phyloP scores from a whole-genome alignment of 2,888 invertebrate genomes.

The Zygogramma bicolorata region DNA sequence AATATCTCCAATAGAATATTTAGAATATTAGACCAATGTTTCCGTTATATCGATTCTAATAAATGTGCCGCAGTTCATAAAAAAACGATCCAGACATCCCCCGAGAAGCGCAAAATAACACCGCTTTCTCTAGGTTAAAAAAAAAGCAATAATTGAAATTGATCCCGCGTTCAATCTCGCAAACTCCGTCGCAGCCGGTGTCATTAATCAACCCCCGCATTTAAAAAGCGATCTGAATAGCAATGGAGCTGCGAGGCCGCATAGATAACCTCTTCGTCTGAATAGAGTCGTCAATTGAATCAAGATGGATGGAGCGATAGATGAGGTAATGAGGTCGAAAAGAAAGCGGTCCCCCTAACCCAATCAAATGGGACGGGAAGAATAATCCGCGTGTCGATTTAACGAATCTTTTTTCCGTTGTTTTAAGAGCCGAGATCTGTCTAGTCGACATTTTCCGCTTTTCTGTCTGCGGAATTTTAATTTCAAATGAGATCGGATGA shows the following conservation, averaged over 20 bases:
- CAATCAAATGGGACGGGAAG: constrained; percentile 55
- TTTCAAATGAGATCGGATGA: too few relatives aligned
- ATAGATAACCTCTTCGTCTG: not conserved
- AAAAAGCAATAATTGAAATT: too few relatives aligned
- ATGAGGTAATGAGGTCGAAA: constrained; percentile 26
- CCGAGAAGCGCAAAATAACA: too few relatives aligned
- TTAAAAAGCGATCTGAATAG: constrained; percentile 2
- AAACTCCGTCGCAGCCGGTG: too few relatives aligned
- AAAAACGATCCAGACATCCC: too few relatives aligned
- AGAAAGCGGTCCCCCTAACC: constrained; percentile 46
- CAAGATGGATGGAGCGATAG: constrained; percentile 35
- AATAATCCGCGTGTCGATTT: constrained; percentile 58
- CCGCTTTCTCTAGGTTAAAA: too few relatives aligned
- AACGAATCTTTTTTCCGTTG: constrained; percentile 58
- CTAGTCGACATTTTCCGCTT: constrained; percentile 32
- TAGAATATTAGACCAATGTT: too few relatives aligned
- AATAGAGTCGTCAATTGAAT: constrained; percentile 30
- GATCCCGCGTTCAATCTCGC: too few relatives aligned
- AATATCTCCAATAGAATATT: too few relatives aligned
- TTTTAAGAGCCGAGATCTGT: constrained; percentile 41
- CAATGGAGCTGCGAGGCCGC: not conserved
- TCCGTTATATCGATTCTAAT: too few relatives aligned
- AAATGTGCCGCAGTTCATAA: too few relatives aligned
- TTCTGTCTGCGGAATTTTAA: constrained; percentile 31
- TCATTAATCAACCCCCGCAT: not conserved